Evolutionary conservation across 2,888 invertebrate genomes (phyloP).

Genomic region (Calameuta filiformis): DNA sequence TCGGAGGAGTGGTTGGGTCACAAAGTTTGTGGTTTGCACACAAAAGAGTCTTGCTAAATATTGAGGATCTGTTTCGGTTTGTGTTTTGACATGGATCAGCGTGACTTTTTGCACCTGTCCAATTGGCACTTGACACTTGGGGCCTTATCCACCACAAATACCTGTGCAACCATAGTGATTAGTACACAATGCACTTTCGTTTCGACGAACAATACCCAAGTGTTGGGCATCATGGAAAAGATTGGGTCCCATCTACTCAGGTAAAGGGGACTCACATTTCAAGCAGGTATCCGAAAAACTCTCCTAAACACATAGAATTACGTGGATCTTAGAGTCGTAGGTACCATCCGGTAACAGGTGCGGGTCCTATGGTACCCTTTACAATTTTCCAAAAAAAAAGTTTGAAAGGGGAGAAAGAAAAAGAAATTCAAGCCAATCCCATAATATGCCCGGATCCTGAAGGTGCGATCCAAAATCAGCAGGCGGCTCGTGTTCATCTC

Average conservation of each 20-base stretch:
- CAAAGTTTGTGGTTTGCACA: not conserved
- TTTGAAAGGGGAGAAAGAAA: not conserved
- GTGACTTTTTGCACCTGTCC: not conserved
- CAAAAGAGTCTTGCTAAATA: not conserved
- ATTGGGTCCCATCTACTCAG: not conserved
- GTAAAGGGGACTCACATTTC: not conserved
- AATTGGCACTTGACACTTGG: not conserved
- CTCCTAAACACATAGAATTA: constrained; percentile 21
- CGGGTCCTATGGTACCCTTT: not conserved
- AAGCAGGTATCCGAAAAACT: constrained; percentile 36
- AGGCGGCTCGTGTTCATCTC: not conserved
- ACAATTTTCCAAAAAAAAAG: not conserved
- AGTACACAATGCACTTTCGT: not conserved
- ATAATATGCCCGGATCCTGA: not conserved
- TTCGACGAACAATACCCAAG: not conserved
- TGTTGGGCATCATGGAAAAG: not conserved
- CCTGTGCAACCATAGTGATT: not conserved
- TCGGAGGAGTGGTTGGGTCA: not conserved
- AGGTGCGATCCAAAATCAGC: not conserved
- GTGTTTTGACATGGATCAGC: not conserved
- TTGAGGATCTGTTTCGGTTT: not conserved
- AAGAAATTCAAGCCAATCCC: not conserved
- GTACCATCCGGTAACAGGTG: not conserved
- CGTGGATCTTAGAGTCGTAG: not conserved
- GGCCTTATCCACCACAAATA: not conserved